Evolutionary conservation across 2,797 vertebrate species (phyloP).

Genomic region (Eulemur coronatus): DNA sequence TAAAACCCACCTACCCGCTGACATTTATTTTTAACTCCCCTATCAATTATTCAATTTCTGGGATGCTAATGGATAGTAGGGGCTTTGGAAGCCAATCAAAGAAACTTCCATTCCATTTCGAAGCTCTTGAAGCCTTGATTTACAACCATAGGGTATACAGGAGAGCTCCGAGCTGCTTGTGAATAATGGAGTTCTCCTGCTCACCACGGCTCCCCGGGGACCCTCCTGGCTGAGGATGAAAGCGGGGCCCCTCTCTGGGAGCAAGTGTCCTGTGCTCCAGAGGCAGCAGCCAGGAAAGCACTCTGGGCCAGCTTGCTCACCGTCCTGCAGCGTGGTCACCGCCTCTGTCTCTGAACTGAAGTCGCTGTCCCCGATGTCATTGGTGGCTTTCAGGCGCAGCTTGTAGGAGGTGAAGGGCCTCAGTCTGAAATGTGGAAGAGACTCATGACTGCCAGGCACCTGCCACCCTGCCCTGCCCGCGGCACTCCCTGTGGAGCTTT

Average conservation of each 20-base stretch:
- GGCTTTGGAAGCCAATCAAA: slow-evolving; percentile 83
- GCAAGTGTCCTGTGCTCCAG: fast-evolving
- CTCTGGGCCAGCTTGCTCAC: slow-evolving; percentile 78
- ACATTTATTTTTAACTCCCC: slow-evolving; percentile 83
- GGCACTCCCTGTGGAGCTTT: fast-evolving
- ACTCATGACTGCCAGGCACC: background rate
- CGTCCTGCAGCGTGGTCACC: slow-evolving; percentile 90
- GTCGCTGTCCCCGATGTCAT: slow-evolving; percentile 93
- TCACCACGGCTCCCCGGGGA: background rate
- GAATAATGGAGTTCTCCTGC: slow-evolving; percentile 51
- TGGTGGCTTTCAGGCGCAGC: slow-evolving; percentile 92
- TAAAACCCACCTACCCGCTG: slow-evolving; percentile 65
- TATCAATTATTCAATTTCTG: slow-evolving; percentile 84
- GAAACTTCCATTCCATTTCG: slow-evolving; percentile 71
- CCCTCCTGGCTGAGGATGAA: background rate
- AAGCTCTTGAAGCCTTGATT: slow-evolving; percentile 77
- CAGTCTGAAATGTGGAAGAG: slow-evolving; percentile 81
- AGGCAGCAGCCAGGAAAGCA: fast-evolving
- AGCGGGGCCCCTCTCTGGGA: background rate
- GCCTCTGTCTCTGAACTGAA: slow-evolving; percentile 90
- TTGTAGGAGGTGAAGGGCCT: slow-evolving; percentile 94
- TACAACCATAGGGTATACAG: slow-evolving; percentile 67
- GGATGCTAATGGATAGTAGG: slow-evolving; percentile 80
- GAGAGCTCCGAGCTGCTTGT: slow-evolving; percentile 39
- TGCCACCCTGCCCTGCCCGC: background rate